phyloP scores from a whole-genome alignment of 1,140 invertebrate species.

The Pogonognathellus flavescens region DNA sequence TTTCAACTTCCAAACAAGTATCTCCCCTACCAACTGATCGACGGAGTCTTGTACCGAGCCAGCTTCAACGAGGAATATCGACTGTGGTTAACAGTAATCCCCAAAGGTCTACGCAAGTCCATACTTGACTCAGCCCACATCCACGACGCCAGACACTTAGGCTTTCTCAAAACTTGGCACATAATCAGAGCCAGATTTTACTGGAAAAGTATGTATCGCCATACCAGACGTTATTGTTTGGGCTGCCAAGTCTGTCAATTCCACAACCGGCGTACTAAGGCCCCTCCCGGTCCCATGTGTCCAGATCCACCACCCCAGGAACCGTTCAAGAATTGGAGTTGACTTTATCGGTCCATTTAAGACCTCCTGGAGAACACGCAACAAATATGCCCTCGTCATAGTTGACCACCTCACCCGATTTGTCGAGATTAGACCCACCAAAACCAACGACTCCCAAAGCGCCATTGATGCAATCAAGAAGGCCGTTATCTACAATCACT shows the following conservation, averaged over 20 bases:
- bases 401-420: slow-evolving; percentile 69
- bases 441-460: background rate
- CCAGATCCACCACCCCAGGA: background rate
- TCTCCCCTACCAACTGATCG: background rate
- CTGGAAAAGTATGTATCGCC: background rate
- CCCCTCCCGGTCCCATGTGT: slow-evolving; percentile 55
- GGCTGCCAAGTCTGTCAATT: slow-evolving; percentile 65
- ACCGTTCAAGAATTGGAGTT: slow-evolving; percentile 66
- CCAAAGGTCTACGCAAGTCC: background rate
- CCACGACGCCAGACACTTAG: background rate
- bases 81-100: background rate
- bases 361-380: slow-evolving; percentile 64
- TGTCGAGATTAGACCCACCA: slow-evolving; percentile 64
- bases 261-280: slow-evolving; percentile 48
- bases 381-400: slow-evolving; percentile 66
- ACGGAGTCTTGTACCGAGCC: background rate
- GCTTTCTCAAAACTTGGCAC: background rate
- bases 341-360: slow-evolving; percentile 68
- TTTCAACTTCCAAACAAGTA: background rate
- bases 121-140: background rate
- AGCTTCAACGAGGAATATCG: background rate
- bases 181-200: background rate
- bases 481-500: background rate
- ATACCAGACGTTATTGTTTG: background rate
- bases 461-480: background rate